Evolutionary conservation across 2,797 vertebrate genomes (phyloP), one percentile per base, ranked within the genome.

Genomic region (Gila robusta): DNA sequence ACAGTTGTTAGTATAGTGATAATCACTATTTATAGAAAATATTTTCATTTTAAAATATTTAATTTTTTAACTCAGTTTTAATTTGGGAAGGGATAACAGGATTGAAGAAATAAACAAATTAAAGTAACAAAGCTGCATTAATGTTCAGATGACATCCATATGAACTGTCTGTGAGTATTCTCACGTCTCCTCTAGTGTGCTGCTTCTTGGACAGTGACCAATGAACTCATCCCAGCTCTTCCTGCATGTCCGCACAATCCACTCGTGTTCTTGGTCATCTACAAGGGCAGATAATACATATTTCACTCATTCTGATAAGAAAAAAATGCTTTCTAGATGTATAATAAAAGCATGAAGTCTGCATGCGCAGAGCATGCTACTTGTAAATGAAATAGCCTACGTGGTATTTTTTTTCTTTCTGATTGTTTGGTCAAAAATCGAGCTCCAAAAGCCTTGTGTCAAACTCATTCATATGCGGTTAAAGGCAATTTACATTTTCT

Each of bases 211-310:
- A 76, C 2, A 82, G 2, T 44, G 83, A 44, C 92, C 89, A n/a
- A 19, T 71, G 7, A 88, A 86, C 79, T 96, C 88, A 9, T 95
- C 94, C 94, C 92, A 94, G 87, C 95, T 95, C 92, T 95, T 98
- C 70, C 96, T 96, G 92, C 98, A 99, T 5, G 93, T 97, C 88
- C 81, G 90, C 87, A 96, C 59, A 76, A 98, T 99, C 97, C 97
- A 99, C 62, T 96, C 94, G 0, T 99, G 97, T 79, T 99, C 98
- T 0, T 94, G 92, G 0, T 98, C 94, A 89, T 98, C 98, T 99
- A 92, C 83, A 92, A 86, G 90, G 14, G n/a, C 14, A 62, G 88
- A 28, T 1, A 73, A 84, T 72, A 6, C 1, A 71, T 52, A 47
- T 84, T 69, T 82, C 47, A 56, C 14, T 56, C 32, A 66, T 52